Evolutionary conservation across 2,888 invertebrate species (phyloP).

Genomic region (Acrobeloides nanus): DNA sequence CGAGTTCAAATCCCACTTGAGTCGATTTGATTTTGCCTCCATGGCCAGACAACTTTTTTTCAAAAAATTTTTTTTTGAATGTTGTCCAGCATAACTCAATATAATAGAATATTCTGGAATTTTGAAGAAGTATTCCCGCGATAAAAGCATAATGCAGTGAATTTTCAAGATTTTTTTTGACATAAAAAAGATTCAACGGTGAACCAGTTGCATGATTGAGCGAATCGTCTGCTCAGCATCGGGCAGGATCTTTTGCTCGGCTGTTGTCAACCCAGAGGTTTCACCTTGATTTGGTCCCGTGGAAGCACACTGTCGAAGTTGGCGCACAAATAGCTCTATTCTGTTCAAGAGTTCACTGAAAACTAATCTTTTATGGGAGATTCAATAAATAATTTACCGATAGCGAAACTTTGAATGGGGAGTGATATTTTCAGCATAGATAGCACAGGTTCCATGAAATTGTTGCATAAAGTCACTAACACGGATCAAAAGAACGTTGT

Average conservation of each 20-base stretch:
- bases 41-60: too few species aligned
- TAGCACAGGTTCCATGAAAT: slow-evolving; percentile 62
- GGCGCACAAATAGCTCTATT: slow-evolving; percentile 45
- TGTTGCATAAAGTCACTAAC: slow-evolving; percentile 42
- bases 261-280: slow-evolving; percentile 20
- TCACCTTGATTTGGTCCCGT: slow-evolving; percentile 17
- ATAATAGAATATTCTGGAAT: too few species aligned
- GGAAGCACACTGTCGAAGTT: slow-evolving; percentile 36
- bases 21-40: too few species aligned
- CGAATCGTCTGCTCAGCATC: slow-evolving; percentile 42
- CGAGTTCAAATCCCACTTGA: too few species aligned
- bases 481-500: slow-evolving; percentile 22
- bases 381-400: slow-evolving; percentile 55
- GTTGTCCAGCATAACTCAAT: too few species aligned
- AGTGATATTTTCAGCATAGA: slow-evolving; percentile 74
- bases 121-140: too few species aligned
- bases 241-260: slow-evolving; percentile 40
- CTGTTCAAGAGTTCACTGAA: slow-evolving; percentile 55
- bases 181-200: slow-evolving; percentile 27
- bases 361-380: slow-evolving; percentile 7
- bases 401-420: slow-evolving; percentile 82
- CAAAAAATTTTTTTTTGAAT: too few species aligned
- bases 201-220: slow-evolving; percentile 47
- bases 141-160: too few species aligned
- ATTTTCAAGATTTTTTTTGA: neutral